Percentiles rank a stretch among this genome's conserved stretches.
These are phyloP conservation scores for Mustelus asterias DNA, from an alignment of 2,113 vertebrate species.

Conservation along the genomic window DNA sequence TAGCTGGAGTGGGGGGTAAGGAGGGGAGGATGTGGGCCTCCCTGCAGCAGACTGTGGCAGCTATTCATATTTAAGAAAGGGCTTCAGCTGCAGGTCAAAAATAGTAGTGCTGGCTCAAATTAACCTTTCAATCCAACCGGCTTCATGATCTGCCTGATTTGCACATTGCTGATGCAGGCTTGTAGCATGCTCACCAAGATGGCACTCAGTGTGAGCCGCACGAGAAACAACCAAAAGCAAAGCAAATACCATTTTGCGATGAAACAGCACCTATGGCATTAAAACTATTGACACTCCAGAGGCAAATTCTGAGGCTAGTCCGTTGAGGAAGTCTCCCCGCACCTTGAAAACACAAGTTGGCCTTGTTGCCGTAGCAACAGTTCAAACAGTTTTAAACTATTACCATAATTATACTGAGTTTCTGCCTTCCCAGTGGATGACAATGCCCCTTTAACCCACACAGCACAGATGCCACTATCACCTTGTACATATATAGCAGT, in stretches of 20 bases:
- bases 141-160: not conserved
- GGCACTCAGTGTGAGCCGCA: not conserved
- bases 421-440: not conserved
- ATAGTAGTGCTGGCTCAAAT: not conserved
- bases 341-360: not conserved
- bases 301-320: not conserved
- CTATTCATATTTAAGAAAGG: no score
- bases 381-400: not conserved
- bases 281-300: not conserved
- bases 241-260: not conserved
- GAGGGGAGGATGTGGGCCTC: no score
- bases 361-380: not conserved
- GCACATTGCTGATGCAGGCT: not conserved
- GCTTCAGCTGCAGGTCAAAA: no score
- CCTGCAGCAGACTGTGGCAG: no score
- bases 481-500: not conserved
- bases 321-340: not conserved
- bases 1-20: no score
- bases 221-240: not conserved
- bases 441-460: not conserved
- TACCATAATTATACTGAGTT: constrained; percentile 3
- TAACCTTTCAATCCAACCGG: not conserved
- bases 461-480: constrained; percentile 7
- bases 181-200: not conserved
- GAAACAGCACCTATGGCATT: not conserved